phyloP scores from a whole-genome alignment of 2,797 vertebrate genomes.

The Anguilla marmorata region DNA sequence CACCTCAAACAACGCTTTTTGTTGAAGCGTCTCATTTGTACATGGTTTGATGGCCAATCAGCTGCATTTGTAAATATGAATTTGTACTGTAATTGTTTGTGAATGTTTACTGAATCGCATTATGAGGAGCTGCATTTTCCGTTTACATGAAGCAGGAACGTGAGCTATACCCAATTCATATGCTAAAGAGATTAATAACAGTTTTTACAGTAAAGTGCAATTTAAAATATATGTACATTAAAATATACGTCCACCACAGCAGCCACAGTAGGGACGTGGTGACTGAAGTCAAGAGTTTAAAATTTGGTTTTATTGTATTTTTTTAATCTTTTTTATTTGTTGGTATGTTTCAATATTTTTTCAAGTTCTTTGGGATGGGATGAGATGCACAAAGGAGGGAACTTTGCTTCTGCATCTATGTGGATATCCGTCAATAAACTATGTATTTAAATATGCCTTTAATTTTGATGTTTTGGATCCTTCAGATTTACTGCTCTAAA shows the following conservation, averaged over 20 bases:
- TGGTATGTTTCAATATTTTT: background rate
- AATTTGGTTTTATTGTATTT: background rate
- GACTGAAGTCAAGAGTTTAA: background rate
- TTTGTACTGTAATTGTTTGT: background rate
- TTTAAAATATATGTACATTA: too few species aligned
- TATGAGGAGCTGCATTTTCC: background rate
- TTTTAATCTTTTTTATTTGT: background rate
- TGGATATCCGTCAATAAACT: background rate
- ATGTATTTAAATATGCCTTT: background rate
- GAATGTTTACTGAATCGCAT: background rate
- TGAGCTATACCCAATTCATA: background rate
- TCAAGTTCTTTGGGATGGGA: background rate
- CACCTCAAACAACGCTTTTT: too few species aligned
- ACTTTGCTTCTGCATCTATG: background rate
- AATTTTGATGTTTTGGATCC: background rate
- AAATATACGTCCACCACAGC: too few species aligned
- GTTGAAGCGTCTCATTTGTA: background rate
- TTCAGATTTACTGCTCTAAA: background rate
- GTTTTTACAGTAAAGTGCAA: too few species aligned
- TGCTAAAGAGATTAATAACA: background rate
- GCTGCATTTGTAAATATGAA: background rate
- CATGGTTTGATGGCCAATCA: background rate
- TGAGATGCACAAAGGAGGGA: background rate
- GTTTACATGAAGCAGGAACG: background rate
- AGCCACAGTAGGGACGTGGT: background rate